phyloP scores from a whole-genome alignment of 2,797 vertebrate species.

The Lycodopsis pacificus region DNA sequence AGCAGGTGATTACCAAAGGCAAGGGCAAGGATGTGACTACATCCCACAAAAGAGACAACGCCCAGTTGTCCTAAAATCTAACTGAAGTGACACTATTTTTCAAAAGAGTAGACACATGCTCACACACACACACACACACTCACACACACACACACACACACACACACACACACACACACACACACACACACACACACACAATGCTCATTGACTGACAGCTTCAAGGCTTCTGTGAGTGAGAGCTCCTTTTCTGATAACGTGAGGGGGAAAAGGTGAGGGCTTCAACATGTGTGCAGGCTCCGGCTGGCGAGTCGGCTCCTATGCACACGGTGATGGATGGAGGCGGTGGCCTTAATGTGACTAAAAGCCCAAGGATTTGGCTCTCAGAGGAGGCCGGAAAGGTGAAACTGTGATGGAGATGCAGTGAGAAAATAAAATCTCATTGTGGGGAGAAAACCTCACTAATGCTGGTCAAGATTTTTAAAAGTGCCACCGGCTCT shows the following conservation, averaged over 20 bases:
- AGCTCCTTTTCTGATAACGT: constrained; percentile 52
- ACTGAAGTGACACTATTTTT: constrained; percentile 23
- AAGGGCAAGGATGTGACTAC: constrained; percentile 40
- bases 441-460: constrained; percentile 43
- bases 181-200: constrained; percentile 12
- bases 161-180: constrained; percentile 17
- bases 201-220: constrained; percentile 45
- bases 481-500: background rate
- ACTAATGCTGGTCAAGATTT: background rate
- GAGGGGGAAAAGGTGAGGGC: constrained; percentile 45
- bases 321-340: constrained; percentile 56
- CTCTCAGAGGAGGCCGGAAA: constrained; percentile 35
- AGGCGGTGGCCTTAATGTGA: constrained; percentile 60
- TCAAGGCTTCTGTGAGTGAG: constrained; percentile 40
- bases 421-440: constrained; percentile 48
- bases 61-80: constrained; percentile 22
- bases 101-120: constrained; percentile 15
- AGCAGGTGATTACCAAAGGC: constrained; percentile 58
- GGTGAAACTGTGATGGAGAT: constrained; percentile 47
- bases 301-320: constrained; percentile 41
- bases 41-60: constrained; percentile 21
- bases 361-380: constrained; percentile 46
- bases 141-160: too few relatives aligned
- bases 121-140: constrained; percentile 10
- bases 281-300: constrained; percentile 42